A percentile compares a stretch with the other conserved stretches of the same genome.
phyloP scores from a whole-genome alignment of 1,140 invertebrate genomes.

The Eupristina koningsbergeri region DNA sequence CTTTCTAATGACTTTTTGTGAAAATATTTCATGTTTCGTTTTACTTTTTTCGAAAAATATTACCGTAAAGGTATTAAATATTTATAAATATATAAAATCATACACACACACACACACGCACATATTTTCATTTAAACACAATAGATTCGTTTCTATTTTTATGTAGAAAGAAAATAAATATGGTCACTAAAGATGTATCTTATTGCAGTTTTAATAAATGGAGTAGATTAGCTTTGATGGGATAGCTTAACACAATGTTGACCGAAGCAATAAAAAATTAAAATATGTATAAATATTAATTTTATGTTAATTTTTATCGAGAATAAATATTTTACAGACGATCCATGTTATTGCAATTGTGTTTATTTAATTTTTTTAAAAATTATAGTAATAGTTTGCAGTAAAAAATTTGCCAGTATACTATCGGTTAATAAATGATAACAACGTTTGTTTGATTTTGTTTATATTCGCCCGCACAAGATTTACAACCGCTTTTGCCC shows the following conservation, averaged over 20 bases:
- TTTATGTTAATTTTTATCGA: neutral
- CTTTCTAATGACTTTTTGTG: constrained; percentile 35
- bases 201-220: neutral
- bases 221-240: neutral
- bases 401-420: neutral
- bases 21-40: neutral
- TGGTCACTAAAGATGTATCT: neutral
- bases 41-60: neutral
- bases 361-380: too few species aligned
- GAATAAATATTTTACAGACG: neutral
- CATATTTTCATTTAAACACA: too few species aligned
- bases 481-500: constrained; percentile 3
- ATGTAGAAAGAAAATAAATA: neutral
- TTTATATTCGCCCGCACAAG: neutral
- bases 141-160: too few species aligned
- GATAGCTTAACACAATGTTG: neutral
- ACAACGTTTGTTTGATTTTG: neutral
- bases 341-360: too few species aligned
- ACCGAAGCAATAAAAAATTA: neutral
- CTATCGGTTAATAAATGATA: too few species aligned
- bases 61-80: neutral
- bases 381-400: too few species aligned
- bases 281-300: neutral
- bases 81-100: constrained; percentile 3
- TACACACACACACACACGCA: too few species aligned